Conservation (phyloP, 2,888 invertebrate genomes). For the Caenorhabditis zanzibari region DNA sequence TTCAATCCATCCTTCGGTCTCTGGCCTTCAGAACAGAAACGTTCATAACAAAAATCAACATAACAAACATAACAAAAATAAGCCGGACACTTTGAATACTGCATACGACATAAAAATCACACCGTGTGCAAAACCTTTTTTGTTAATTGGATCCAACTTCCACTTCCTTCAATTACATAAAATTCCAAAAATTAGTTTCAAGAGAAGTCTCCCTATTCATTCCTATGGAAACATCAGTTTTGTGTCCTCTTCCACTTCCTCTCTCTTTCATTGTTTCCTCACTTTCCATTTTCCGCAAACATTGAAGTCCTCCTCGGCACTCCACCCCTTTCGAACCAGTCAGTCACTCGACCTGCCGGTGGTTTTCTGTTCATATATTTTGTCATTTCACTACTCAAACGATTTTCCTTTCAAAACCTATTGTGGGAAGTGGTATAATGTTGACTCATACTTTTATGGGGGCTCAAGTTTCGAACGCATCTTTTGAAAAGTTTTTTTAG, state of each 20-base stretch:
- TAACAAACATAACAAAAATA: slow-evolving; percentile 14
- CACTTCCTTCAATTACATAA: too few species aligned
- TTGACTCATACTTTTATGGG: slow-evolving; percentile 15
- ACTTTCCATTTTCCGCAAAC: slow-evolving; percentile 28
- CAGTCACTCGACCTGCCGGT: slow-evolving; percentile 24
- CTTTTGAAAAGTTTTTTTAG: neutral
- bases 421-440: neutral
- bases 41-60: too few species aligned
- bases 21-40: neutral
- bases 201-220: neutral
- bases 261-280: slow-evolving; percentile 25
- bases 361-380: slow-evolving; percentile 36
- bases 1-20: neutral
- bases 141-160: neutral
- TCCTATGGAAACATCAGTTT: slow-evolving; percentile 28
- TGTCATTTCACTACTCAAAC: slow-evolving; percentile 20
- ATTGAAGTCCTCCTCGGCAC: slow-evolving; percentile 33
- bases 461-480: neutral
- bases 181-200: too few species aligned
- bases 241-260: slow-evolving; percentile 11
- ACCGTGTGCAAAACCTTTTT: neutral
- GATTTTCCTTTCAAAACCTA: slow-evolving; percentile 23
- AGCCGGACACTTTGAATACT: neutral
- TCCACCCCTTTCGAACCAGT: slow-evolving; percentile 40
- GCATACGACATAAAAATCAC: neutral